Evolutionary conservation across 2,797 vertebrate species (phyloP), one percentile per base, ranked within the genome.

Genomic region (Acanthurus lineatus): DNA sequence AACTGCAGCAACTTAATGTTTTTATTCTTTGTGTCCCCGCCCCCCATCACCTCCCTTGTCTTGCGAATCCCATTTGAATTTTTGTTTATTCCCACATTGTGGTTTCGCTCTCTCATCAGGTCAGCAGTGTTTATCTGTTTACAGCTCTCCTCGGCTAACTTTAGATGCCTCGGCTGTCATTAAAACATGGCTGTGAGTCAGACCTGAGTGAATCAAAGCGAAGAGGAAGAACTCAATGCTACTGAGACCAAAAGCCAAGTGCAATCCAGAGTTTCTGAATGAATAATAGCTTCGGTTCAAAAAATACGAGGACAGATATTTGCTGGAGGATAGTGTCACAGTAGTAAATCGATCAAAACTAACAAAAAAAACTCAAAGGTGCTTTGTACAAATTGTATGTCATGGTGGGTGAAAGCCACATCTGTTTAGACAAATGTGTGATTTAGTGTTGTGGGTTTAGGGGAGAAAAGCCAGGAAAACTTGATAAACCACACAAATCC

Each of bases 401-500:
- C 83, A 87, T 51, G 77, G 78, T 45, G 63, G 69, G 87, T 84
- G 63, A 79, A 91, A 87, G 72, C 69, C 81, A 89, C 92, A 94
- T 94, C 90, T 94, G 92, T 89, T 90, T 77, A 72, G 82, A 90
- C 85, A 86, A 91, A 92, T 85, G 90, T 90, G 89, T 93, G 89
- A 93, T 92, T 91, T 89, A 91, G 89, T 84, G 78, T 88, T 67
- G 74, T 66, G 84, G 90, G 61, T 89, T 77, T 77, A 81, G 86
- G 73, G 69, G 85, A 83, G 91, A 93, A 91, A 86, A 87, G 88
- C 88, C 90, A 89, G 93, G 91, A 94, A 93, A 94, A 94, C 80
- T 92, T 88, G 92, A 89, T 94, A 94, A 94, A 94, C 92, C 92
- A 86, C 90, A 83, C 87, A 93, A 94, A 95, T 94, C 93, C 92